Percentiles rank a stretch among this genome's conserved stretches.
These are phyloP conservation scores for Cricetomys ansorgei DNA, from an alignment of 2,113 vertebrate species.

Conservation along the genomic window DNA sequence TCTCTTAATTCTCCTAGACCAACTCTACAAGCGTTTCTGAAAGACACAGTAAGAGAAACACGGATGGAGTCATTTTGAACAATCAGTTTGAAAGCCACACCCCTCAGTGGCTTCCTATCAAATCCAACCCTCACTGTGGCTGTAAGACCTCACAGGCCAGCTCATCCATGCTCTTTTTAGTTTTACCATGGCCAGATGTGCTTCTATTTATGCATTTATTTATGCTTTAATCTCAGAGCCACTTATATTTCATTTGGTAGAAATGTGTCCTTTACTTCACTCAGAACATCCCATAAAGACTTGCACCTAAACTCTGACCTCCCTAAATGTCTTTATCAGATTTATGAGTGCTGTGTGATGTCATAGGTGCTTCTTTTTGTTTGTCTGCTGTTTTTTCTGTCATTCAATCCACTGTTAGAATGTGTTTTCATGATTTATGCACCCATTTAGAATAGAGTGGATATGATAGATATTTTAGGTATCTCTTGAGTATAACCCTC, in stretches of 20 bases:
- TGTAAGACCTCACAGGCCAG: neutral
- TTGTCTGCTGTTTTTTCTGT: neutral
- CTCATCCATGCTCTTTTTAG: neutral
- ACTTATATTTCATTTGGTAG: neutral
- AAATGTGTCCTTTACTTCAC: neutral
- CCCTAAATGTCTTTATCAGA: neutral
- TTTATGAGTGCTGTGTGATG: neutral
- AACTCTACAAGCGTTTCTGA: neutral
- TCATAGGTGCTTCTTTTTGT: neutral
- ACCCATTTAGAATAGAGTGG: neutral
- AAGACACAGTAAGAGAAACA: no score
- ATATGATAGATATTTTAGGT: neutral
- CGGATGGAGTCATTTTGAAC: neutral
- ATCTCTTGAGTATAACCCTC: neutral
- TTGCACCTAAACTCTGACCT: neutral
- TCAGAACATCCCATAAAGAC: neutral
- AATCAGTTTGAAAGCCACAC: neutral
- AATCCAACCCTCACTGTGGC: neutral
- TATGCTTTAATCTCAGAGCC: no score
- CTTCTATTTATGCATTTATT: neutral
- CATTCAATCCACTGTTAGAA: neutral
- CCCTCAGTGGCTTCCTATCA: neutral
- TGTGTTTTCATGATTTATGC: neutral
- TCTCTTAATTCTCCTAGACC: neutral
- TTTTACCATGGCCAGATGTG: neutral